A percentile compares a stretch with the other conserved stretches of the same genome.
phyloP scores from a whole-genome alignment of 2,797 vertebrate genomes.

The Pseudochirops corinnae region DNA sequence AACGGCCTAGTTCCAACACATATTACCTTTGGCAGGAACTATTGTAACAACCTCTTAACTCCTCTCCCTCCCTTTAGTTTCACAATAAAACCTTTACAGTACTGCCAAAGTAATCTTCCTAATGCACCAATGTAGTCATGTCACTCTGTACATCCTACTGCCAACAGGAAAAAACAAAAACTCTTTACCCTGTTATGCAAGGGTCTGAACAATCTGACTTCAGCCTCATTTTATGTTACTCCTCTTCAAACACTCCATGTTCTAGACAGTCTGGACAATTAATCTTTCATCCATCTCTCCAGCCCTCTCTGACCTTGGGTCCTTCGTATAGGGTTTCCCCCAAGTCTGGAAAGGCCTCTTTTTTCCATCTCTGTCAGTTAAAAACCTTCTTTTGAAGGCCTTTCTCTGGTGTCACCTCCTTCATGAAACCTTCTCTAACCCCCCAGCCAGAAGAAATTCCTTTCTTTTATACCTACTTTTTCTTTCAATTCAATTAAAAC shows the following conservation, averaged over 20 bases:
- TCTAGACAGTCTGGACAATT: neutral
- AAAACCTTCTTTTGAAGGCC: neutral
- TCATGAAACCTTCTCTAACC: neutral
- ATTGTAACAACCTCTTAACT: neutral
- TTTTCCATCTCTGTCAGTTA: neutral
- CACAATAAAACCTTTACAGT: neutral
- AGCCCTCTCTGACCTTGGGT: neutral
- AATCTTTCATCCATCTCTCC: neutral
- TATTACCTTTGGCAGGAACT: neutral
- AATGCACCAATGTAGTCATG: neutral
- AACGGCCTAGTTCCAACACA: neutral
- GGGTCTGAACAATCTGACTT: neutral
- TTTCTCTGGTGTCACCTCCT: neutral
- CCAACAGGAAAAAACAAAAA: neutral
- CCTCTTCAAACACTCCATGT: neutral
- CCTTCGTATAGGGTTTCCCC: neutral
- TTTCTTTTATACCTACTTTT: neutral
- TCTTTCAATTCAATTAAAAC: neutral
- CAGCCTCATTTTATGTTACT: neutral
- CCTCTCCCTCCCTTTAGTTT: neutral
- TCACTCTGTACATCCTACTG: neutral
- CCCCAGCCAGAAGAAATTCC: neutral
- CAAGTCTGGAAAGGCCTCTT: neutral
- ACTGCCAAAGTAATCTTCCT: conserved; percentile 2
- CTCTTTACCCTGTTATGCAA: neutral